Conservation (phyloP, 2,797 vertebrate genomes). For the Crax fasciolata region DNA sequence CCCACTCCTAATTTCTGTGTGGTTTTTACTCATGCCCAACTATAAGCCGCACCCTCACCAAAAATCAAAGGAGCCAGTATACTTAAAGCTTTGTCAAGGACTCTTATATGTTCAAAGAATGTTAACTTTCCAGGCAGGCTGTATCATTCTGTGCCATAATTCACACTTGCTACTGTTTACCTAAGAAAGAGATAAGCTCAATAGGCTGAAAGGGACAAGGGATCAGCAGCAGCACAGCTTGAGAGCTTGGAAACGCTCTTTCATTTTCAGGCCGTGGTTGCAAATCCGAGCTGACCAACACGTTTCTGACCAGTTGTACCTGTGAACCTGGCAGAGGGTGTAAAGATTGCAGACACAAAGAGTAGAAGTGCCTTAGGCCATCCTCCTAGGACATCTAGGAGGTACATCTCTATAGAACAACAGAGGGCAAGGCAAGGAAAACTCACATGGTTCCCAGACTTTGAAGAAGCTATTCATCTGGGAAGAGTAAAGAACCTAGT, state of each 20-base stretch:
- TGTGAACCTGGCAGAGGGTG: not conserved
- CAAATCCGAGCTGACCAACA: not conserved
- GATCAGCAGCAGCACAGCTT: not conserved
- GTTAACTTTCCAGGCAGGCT: not conserved
- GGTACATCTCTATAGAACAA: not conserved
- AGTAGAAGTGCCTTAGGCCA: not conserved
- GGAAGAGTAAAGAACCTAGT: not conserved
- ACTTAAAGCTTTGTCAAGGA: not conserved
- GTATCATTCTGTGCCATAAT: not conserved
- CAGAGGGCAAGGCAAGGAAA: not conserved
- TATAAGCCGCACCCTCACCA: not conserved
- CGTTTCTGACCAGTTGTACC: not conserved
- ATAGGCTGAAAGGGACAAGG: not conserved
- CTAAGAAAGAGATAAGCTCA: slow-evolving; percentile 3
- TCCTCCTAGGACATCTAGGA: not conserved
- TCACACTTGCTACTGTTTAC: not conserved
- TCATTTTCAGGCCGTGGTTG: not conserved
- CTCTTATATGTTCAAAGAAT: not conserved
- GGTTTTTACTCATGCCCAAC: not conserved
- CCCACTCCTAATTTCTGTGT: not conserved
- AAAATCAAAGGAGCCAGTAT: slow-evolving; percentile 5
- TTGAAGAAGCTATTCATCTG: not conserved
- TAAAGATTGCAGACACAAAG: not conserved
- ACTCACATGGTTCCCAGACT: not conserved
- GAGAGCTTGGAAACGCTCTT: not conserved